Conservation (phyloP, 2,797 vertebrate species). For the Orientallactaga sibirica region DNA sequence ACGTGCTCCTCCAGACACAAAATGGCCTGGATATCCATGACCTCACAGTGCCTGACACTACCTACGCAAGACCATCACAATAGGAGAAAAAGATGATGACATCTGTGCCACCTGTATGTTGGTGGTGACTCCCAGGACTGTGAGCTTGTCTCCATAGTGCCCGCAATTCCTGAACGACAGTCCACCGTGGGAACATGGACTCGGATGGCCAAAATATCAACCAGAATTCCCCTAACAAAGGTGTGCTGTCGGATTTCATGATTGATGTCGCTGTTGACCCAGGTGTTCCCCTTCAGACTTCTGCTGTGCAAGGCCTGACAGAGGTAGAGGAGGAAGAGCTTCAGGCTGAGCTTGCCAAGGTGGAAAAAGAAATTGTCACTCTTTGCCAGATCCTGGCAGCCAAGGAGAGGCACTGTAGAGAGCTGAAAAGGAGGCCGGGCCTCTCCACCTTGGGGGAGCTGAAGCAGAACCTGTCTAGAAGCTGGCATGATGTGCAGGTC, state of each 20-base stretch:
- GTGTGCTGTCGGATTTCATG: slow-evolving; percentile 91
- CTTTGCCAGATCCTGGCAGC: slow-evolving; percentile 97
- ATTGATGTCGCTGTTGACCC: slow-evolving; percentile 91
- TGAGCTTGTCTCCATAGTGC: no score
- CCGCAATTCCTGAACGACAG: no score
- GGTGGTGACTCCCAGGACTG: no score
- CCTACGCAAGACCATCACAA: no score
- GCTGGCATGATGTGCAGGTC: slow-evolving; percentile 97
- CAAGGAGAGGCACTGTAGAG: slow-evolving; percentile 95
- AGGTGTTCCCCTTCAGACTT: slow-evolving; percentile 80
- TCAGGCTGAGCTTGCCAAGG: slow-evolving; percentile 93
- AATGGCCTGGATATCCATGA: no score
- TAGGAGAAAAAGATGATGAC: no score
- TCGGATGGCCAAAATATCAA: slow-evolving; percentile 57
- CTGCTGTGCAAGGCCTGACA: slow-evolving; percentile 90
- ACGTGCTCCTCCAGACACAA: no score
- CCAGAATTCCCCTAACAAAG: slow-evolving; percentile 99
- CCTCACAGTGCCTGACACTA: no score
- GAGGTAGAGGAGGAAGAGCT: slow-evolving; percentile 95
- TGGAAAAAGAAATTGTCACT: slow-evolving; percentile 97
- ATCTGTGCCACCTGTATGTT: no score
- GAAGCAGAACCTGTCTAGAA: slow-evolving; percentile 94
- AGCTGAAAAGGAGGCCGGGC: slow-evolving; percentile 97
- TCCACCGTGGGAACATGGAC: no score
- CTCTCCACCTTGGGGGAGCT: slow-evolving; percentile 94